Base-by-base conservation (phyloP, 1,140 invertebrate species). In the Lepidurus apus region DNA sequence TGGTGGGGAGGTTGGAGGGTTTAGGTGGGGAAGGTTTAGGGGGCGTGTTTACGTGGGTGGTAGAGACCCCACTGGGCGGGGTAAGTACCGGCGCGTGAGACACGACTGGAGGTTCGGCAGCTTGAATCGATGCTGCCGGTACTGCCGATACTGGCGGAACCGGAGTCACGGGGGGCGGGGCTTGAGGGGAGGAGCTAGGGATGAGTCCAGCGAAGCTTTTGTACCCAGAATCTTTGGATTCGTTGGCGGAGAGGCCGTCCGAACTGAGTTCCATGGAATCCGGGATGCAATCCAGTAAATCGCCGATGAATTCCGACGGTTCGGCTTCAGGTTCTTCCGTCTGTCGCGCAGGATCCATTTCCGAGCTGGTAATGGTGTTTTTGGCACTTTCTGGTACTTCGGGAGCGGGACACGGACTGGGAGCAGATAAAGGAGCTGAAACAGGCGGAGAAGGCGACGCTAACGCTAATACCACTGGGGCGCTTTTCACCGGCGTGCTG, bases 401-500 rank as follows among this genome's bases (percentile, higher is more conserved):
- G 17, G 13, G 78, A 74, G 74, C 53, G 17, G 9, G 78, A 74
- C 53, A 13, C 53, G 53, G 45, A 80, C 73, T 76, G 80, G 81
- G 65, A 77, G 76, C 47, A 74, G 80, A 44, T 65, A 74, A 75
- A 78, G 80, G n/a, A 65, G n/a, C 79, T 80, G 78, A 45, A 80
- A 79, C 75, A 76, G 80, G 74, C 44, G 75, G 53, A 74, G 78
- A 34, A 74, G 79, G 76, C 74, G 78, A 74, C 77, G 80, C 78
- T 74, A 76, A 74, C 77, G 80, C 78, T 74, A 76, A 53, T 74
- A 78, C 74, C 47, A 79, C 77, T 75, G 75, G 53, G 77, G 79
- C 74, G 77, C 78, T 77, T 43, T 79, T 65, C 76, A 74, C 78
- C 80, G 75, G 78, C 79, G 76, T 73, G 75, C 75, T 73, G 26